A percentile compares a stretch with the other conserved stretches of the same genome.
Evolutionary conservation across 2,797 vertebrate genomes (phyloP).

Genomic region (Heterohyrax brucei): DNA sequence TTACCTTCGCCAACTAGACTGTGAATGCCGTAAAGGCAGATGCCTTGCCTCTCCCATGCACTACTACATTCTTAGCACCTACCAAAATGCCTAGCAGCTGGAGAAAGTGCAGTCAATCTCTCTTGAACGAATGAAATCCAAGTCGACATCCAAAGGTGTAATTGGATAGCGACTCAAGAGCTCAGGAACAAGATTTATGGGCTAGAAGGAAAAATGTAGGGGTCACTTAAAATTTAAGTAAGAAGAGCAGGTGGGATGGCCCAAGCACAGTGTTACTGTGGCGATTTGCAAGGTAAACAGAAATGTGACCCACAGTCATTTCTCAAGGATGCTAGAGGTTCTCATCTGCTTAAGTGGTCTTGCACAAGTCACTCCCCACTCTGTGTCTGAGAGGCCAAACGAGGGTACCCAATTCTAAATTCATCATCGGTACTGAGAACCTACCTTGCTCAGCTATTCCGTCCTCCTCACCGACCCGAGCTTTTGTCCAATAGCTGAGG

Average conservation of each 20-base stretch:
- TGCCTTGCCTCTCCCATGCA: not conserved
- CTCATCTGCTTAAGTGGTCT: not conserved
- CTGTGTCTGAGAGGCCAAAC: not conserved
- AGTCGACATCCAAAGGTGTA: not conserved
- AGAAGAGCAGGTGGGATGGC: not conserved
- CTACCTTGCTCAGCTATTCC: too few species aligned
- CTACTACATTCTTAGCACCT: not conserved
- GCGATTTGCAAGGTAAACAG: slow-evolving; percentile 29
- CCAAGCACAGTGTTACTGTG: not conserved
- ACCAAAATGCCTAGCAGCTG: not conserved
- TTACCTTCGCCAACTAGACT: not conserved
- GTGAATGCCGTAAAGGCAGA: not conserved
- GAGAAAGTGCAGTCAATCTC: not conserved
- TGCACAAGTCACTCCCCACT: not conserved
- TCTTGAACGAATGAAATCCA: not conserved
- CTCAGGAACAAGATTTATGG: slow-evolving; percentile 28
- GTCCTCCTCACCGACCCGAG: not conserved
- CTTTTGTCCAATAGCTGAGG: not conserved
- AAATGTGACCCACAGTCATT: slow-evolving; percentile 14
- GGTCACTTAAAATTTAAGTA: not conserved
- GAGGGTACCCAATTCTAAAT: rapidly evolving
- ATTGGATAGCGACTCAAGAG: not conserved
- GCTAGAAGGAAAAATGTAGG: slow-evolving; percentile 44
- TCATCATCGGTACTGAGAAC: rapidly evolving
- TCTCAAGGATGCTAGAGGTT: not conserved